Conservation (phyloP, 2,888 invertebrate genomes). For the Deilephila elpenor region DNA sequence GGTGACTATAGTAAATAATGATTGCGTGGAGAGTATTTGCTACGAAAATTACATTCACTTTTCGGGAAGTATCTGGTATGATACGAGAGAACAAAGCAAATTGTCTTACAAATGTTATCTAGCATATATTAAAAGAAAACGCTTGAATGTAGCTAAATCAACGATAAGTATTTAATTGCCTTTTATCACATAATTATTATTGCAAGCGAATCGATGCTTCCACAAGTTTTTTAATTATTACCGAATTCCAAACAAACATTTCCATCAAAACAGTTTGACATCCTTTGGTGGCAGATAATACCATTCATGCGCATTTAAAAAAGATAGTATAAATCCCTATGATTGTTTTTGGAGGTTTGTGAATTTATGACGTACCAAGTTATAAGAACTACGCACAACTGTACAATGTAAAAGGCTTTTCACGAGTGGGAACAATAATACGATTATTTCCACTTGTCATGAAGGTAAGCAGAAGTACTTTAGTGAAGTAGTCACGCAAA, state of each 20-base stretch:
- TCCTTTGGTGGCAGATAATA: not conserved
- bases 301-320: not conserved
- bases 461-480: constrained; percentile 10
- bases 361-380: not conserved
- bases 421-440: not conserved
- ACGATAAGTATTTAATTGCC: not conserved
- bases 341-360: not conserved
- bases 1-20: too few species aligned
- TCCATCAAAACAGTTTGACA: not conserved
- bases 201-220: not conserved
- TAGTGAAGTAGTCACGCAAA: constrained; percentile 3
- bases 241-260: not conserved
- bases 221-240: not conserved
- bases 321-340: not conserved
- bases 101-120: too few species aligned
- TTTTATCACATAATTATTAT: not conserved
- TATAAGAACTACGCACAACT: not conserved
- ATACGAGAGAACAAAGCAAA: too few species aligned
- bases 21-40: too few species aligned
- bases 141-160: not conserved
- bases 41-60: too few species aligned
- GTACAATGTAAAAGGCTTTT: not conserved
- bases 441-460: not conserved
- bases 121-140: not conserved
- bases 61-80: too few species aligned